Percentiles rank a stretch among this genome's conserved stretches.
Conservation (phyloP, 2,113 vertebrate species). For the Paracanthobrama guichenoti region DNA sequence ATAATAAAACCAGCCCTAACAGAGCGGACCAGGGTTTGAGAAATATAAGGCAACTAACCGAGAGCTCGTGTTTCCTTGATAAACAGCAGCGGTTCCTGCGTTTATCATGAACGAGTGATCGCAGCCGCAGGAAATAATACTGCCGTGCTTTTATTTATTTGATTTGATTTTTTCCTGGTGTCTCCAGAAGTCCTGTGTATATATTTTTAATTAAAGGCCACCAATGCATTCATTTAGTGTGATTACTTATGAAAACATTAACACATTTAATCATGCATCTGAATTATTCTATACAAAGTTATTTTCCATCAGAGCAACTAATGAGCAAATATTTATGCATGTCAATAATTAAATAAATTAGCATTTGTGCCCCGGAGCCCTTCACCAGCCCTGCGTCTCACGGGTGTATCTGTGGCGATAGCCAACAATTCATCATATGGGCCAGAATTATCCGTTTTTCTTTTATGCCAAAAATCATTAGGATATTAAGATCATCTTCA, state of each 20-base stretch:
- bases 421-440: too few relatives aligned
- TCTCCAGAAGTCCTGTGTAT: too few relatives aligned
- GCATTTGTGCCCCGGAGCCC: neutral
- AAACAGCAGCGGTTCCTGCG: slow-evolving; percentile 21
- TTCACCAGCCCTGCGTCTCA: too few relatives aligned
- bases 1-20: slow-evolving; percentile 55
- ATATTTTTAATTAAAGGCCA: neutral
- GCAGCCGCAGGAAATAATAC: neutral
- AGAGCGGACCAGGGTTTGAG: slow-evolving; percentile 39
- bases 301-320: neutral
- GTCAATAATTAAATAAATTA: neutral
- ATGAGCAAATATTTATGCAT: neutral
- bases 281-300: neutral
- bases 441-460: too few relatives aligned
- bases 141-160: neutral
- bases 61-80: slow-evolving; percentile 32
- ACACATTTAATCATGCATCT: neutral
- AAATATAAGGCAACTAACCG: slow-evolving; percentile 40
- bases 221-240: neutral
- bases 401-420: too few relatives aligned
- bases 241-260: neutral
- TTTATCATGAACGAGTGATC: slow-evolving; percentile 42
- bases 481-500: too few relatives aligned
- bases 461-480: too few relatives aligned
- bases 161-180: neutral